Base-by-base conservation (phyloP, 1,140 invertebrate species). In the Temnothorax nylanderi region DNA sequence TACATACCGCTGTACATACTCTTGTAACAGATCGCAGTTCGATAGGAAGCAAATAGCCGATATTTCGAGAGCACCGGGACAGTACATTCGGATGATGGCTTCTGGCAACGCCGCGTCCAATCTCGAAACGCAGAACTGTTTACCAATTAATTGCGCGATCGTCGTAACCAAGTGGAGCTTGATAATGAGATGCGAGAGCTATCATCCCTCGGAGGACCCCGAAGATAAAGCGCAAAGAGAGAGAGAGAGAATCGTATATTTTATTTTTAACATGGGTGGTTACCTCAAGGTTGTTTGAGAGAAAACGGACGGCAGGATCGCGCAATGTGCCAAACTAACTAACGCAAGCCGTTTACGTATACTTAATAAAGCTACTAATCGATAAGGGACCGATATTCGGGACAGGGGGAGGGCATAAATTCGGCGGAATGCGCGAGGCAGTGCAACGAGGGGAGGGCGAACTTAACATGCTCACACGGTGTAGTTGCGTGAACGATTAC, bases 251-350 rank as follows among this genome's bases (percentile, higher is more conserved):
- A 67, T 51, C 18, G 56, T 72, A 64, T 77, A 78, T 85, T 78
- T 85, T 62, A 78, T 85, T 85, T 85, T 65, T 32, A 80, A 67
- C 32, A 16, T 37, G 49, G 62, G 10, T n/a, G 84, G 49, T 78
- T 32, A 49, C 74, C 26, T 81, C 49, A 37, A 16, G 16, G 37
- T 26, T 13, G 37, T 2, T 44, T 26, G 41, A 67, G 65, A 44
- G 7, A 47, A 21, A 49, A 16, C 0, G 41, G 41, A 26, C 13
- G 21, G n/a, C 8, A 18, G 18, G 18, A 69, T 81, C 76, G 77
- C 67, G 76, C 76, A 60, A 86, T 86, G 80, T 84, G 80, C 80
- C 80, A 84, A 82, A 82, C 54, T 74, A 74, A 75, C 64, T 81
- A 54, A 56, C 76, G 51, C 51, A 81, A 78, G 21, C 34, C 34